Conservation (phyloP, 1,140 invertebrate species). For the Drosophila busckii region DNA sequence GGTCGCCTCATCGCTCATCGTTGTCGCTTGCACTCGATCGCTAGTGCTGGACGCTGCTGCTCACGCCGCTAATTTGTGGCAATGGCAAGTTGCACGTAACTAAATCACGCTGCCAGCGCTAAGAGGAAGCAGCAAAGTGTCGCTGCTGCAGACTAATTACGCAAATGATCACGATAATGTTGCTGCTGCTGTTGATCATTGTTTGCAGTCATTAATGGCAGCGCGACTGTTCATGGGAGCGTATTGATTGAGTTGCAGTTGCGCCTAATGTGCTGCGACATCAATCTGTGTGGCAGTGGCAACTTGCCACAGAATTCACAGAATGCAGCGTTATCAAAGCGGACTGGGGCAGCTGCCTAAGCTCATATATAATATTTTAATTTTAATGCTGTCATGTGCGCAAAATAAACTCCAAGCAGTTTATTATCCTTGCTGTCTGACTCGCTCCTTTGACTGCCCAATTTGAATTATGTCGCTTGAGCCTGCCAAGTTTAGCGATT, state of each 20-base stretch:
- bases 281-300: conserved; percentile 57
- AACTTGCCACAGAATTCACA: no score
- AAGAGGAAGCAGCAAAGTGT: not conserved
- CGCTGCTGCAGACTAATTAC: no score
- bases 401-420: conserved; percentile 6
- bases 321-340: no score
- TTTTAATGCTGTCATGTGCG: conserved; percentile 36
- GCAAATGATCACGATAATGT: not conserved
- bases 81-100: not conserved
- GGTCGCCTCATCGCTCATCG: conserved; percentile 73
- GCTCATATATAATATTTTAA: no score
- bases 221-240: conserved; percentile 34
- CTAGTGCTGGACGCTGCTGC: conserved; percentile 4
- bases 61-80: conserved; percentile 14
- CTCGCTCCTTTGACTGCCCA: no score
- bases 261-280: conserved; percentile 75
- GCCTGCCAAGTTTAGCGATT: conserved; percentile 77
- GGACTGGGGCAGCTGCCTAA: no score
- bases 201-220: conserved; percentile 57
- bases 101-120: no score
- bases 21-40: no score
- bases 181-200: conserved; percentile 45
- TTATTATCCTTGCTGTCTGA: no score
- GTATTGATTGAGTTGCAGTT: conserved; percentile 74
- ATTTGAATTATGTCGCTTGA: conserved; percentile 34